These are phyloP conservation scores for Chlamydotis undulata DNA, from an alignment of 2,113 vertebrate species.

Conservation along the genomic window DNA sequence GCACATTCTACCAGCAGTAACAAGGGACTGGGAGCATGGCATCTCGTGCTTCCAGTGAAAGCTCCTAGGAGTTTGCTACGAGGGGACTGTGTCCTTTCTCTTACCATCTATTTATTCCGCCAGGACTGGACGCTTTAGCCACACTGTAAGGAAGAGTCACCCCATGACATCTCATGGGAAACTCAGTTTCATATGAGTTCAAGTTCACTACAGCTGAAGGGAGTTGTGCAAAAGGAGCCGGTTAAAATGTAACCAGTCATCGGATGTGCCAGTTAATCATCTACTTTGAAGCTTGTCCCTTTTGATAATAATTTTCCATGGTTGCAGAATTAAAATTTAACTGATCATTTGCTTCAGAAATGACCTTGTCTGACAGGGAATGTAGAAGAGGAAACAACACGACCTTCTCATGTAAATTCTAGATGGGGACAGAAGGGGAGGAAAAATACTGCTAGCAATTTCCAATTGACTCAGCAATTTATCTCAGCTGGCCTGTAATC, in stretches of 20 bases:
- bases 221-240: slow-evolving; percentile 19
- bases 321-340: slow-evolving; percentile 60
- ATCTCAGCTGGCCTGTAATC: background rate
- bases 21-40: background rate
- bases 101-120: background rate
- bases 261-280: slow-evolving; percentile 64
- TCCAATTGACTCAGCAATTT: background rate
- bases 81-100: background rate
- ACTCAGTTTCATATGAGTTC: background rate
- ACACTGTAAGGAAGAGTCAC: background rate
- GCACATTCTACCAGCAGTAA: background rate
- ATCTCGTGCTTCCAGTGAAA: background rate
- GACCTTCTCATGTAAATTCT: slow-evolving; percentile 32
- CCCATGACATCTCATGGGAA: background rate
- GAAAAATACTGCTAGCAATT: slow-evolving; percentile 5
- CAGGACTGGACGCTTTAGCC: background rate
- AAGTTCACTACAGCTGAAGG: background rate
- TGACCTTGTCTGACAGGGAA: slow-evolving; percentile 68
- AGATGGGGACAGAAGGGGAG: background rate
- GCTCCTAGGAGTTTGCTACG: background rate
- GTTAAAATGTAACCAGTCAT: slow-evolving; percentile 47
- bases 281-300: slow-evolving; percentile 37
- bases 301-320: slow-evolving; percentile 65
- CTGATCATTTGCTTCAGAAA: slow-evolving; percentile 32
- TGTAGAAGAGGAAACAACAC: slow-evolving; percentile 52